These are phyloP conservation scores for Myanophis thanlyinensis DNA, from an alignment of 2,113 vertebrate species.

Conservation along the genomic window DNA sequence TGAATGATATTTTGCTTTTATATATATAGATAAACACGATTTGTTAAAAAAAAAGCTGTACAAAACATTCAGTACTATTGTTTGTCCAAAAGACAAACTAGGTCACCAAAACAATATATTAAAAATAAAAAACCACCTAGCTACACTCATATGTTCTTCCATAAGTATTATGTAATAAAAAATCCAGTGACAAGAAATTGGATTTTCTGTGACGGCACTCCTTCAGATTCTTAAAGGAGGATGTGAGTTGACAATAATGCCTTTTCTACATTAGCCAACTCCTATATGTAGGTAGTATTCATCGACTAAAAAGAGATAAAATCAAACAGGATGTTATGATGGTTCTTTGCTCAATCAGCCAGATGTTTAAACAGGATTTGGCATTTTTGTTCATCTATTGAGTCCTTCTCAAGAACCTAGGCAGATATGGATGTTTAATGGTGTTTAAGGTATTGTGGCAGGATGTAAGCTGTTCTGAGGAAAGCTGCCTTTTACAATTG, in stretches of 20 bases:
- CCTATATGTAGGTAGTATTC: not conserved
- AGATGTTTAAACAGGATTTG: not conserved
- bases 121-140: not conserved
- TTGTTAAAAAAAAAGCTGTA: not conserved
- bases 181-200: not conserved
- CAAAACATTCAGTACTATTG: not conserved
- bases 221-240: not conserved
- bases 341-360: not conserved
- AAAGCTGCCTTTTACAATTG: not conserved
- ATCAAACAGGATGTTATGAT: not conserved
- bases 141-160: not conserved
- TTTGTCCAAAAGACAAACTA: not conserved
- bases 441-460: not conserved
- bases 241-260: not conserved
- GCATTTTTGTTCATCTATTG: not conserved
- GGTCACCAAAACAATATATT: not conserved
- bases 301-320: not conserved
- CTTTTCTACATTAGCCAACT: not conserved
- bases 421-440: not conserved
- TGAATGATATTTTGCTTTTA: no score
- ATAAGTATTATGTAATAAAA: not conserved
- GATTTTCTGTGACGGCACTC: not conserved
- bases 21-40: not conserved
- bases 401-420: not conserved
- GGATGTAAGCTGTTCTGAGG: not conserved